These are phyloP conservation scores for Drepana falcataria DNA, from an alignment of 2,888 invertebrate genomes.

Conservation along the genomic window DNA sequence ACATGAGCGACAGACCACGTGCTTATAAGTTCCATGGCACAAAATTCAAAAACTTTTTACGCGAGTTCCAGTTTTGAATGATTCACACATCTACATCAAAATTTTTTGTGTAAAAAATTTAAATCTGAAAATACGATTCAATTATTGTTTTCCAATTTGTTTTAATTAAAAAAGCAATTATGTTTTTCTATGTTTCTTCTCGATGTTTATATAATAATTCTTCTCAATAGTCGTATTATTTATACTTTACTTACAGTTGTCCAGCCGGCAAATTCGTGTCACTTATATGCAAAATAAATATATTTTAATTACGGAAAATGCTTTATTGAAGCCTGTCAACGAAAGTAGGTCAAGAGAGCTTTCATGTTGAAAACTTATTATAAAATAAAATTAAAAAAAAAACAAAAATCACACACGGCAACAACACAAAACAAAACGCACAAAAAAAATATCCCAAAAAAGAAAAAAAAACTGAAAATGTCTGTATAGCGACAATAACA, in stretches of 20 bases:
- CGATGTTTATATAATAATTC: no score
- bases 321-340: background rate
- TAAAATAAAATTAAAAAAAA: constrained; percentile 32
- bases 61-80: constrained; percentile 1
- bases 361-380: constrained; percentile 28
- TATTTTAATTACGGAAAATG: background rate
- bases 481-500: constrained; percentile 64
- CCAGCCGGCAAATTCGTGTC: background rate
- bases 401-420: constrained; percentile 47
- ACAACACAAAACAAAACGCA: constrained; percentile 32
- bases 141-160: no score
- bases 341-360: background rate
- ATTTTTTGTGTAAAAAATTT: no score
- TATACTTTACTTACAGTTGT: background rate
- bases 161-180: no score
- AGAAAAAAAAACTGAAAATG: constrained; percentile 37
- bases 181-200: no score
- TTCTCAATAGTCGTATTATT: no score
- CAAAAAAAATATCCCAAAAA: constrained; percentile 41
- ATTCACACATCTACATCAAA: background rate
- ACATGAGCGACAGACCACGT: constrained; percentile 73
- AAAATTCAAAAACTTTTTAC: constrained; percentile 59
- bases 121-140: no score
- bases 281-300: background rate
- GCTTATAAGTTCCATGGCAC: constrained; percentile 68